Evolutionary conservation across 2,888 invertebrate species (phyloP).

Genomic region (Drosophila algonquin): DNA sequence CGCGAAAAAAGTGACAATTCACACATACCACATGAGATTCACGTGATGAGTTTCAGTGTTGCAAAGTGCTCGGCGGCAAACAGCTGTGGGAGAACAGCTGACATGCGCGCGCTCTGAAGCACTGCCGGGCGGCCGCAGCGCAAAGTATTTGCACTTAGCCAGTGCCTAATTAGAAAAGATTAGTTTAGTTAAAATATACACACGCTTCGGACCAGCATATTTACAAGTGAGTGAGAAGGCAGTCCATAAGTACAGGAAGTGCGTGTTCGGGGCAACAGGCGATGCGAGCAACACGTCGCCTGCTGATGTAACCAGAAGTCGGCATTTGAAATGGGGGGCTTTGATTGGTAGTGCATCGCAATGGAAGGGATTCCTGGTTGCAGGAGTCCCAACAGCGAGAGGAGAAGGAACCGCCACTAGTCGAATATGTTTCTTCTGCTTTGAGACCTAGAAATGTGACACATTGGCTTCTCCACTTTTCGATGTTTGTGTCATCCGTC

Average conservation of each 20-base stretch:
- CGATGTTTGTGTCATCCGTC: background rate
- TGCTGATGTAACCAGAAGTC: conserved; percentile 40
- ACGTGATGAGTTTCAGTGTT: conserved; percentile 56
- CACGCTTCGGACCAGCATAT: background rate
- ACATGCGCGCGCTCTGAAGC: background rate
- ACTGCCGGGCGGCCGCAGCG: background rate
- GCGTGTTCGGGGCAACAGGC: background rate
- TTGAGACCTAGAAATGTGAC: background rate
- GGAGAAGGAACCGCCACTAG: background rate
- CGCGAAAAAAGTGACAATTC: conserved; percentile 70
- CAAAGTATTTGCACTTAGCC: no score
- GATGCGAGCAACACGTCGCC: background rate
- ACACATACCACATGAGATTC: conserved; percentile 55
- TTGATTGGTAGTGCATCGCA: conserved; percentile 1
- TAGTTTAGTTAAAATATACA: background rate
- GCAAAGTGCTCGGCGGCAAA: background rate
- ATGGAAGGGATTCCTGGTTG: conserved; percentile 3
- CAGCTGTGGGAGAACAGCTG: conserved; percentile 14
- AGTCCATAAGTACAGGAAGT: background rate
- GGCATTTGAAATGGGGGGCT: conserved; percentile 2
- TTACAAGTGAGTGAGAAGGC: background rate
- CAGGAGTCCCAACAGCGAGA: conserved; percentile 8
- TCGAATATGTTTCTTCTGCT: background rate
- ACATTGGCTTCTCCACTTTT: background rate
- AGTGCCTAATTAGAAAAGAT: background rate